Base-by-base conservation (phyloP, 2,797 vertebrate species). In the Falco columbarius region DNA sequence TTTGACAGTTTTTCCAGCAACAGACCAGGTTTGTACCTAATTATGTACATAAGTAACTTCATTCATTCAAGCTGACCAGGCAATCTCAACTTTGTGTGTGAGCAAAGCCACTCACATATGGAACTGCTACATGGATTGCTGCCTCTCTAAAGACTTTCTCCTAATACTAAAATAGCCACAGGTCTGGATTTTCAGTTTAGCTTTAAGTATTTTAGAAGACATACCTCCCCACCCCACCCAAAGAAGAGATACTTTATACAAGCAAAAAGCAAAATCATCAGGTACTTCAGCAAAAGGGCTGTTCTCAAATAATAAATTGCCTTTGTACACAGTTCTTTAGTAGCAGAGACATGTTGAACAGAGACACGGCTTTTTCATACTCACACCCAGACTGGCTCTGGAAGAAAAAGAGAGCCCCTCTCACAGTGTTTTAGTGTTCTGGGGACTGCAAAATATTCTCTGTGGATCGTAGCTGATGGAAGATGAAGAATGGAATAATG, bases 1-100 rank as follows among this genome's bases (percentile, higher is more conserved):
- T 97, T 95, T 93, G 70, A 96, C 58, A 22, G 87, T 81, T 94
- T 84, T 58, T 11, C 40, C 29, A 49, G 14, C 62, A 55, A 81
- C 73, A 56, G 21, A 38, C 4, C 8, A n/a, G 7, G 6, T 76
- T 82, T 63, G n/a, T 34, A 65, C 23, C 38, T n/a, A 63, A 46
- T 66, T 61, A 88, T 24, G 54, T 19, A 55, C 21, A 46, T 22
- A 8, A 12, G 11, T 56, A 72, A 74, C 29, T 70, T 61, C 19
- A 81, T 13, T 71, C 22, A 42, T 65, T 91, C 0, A 1, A 88
- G 46, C 27, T 72, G 46, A 59, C 18, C n/a, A 89, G 13, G 26
- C 44, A 55, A 72, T 52, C 86, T 61, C 79, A 87, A 14, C 2
- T 61, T 24, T 26, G 3, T 12, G 1, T 23, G 8, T 30, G 46